These are phyloP conservation scores for Muscicapa adusta DNA, from an alignment of 2,113 vertebrate genomes.

Conservation along the genomic window DNA sequence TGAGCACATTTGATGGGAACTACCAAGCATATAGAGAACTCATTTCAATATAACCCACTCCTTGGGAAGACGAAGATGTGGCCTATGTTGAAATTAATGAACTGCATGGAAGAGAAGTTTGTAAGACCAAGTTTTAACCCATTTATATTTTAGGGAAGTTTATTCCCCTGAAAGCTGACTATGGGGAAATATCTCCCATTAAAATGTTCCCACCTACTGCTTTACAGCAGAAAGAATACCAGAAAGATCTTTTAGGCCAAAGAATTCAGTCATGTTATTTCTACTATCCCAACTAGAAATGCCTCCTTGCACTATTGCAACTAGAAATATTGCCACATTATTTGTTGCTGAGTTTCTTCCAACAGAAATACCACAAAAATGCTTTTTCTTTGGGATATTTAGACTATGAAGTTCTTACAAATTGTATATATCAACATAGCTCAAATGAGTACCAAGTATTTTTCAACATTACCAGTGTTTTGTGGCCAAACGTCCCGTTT, in stretches of 20 bases:
- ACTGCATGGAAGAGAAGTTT: neutral
- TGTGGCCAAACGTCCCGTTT: neutral
- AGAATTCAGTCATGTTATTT: slow-evolving; percentile 35
- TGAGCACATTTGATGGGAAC: neutral
- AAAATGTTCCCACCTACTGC: slow-evolving; percentile 36
- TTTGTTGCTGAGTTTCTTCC: slow-evolving; percentile 68
- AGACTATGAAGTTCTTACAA: slow-evolving; percentile 59
- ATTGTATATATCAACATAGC: slow-evolving; percentile 61
- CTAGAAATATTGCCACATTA: slow-evolving; percentile 67
- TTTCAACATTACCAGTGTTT: slow-evolving; percentile 4
- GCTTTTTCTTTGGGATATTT: slow-evolving; percentile 55
- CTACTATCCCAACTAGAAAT: neutral
- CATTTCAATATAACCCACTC: neutral
- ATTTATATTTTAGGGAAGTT: neutral
- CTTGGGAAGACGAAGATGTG: neutral
- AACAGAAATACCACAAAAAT: slow-evolving; percentile 79
- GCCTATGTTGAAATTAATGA: neutral
- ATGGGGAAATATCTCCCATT: slow-evolving; percentile 16
- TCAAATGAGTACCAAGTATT: neutral
- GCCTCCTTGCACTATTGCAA: slow-evolving; percentile 54
- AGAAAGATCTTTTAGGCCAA: slow-evolving; percentile 15
- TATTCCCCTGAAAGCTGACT: neutral
- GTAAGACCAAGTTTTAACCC: neutral
- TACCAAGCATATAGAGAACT: neutral
- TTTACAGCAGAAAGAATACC: slow-evolving; percentile 4